A percentile compares a stretch with the other conserved stretches of the same genome.
Evolutionary conservation across 2,888 invertebrate species (phyloP).

Genomic region (Brenthis hecate): DNA sequence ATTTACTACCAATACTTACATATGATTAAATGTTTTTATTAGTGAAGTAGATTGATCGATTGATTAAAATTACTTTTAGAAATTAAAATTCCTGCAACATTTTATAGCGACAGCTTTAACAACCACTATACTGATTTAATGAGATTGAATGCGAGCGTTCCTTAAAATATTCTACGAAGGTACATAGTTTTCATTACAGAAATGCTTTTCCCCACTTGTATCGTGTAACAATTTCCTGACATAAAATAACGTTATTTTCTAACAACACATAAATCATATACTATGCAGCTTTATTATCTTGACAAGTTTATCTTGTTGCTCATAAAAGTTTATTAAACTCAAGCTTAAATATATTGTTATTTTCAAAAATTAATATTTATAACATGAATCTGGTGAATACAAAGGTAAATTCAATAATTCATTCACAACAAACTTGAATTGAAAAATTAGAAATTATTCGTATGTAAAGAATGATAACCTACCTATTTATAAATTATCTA

Average conservation of each 20-base stretch:
- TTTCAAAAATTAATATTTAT: constrained; percentile 9
- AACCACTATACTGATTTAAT: constrained; percentile 13
- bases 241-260: constrained; percentile 16
- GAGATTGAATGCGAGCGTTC: constrained; percentile 14
- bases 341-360: constrained; percentile 8
- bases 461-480: too few relatives aligned
- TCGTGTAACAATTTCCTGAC: constrained; percentile 16
- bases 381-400: background rate
- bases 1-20: constrained; percentile 23
- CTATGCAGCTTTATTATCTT: constrained; percentile 4
- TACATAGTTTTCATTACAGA: constrained; percentile 21
- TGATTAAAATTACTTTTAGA: constrained; percentile 22
- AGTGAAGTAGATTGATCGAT: constrained; percentile 15
- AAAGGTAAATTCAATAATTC: background rate
- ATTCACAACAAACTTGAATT: too few relatives aligned
- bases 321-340: constrained; percentile 8
- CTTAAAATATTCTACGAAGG: constrained; percentile 18
- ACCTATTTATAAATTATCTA: too few relatives aligned
- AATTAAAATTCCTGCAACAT: constrained; percentile 18
- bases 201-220: constrained; percentile 15
- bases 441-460: too few relatives aligned
- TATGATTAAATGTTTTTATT: constrained; percentile 21
- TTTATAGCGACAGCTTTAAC: constrained; percentile 7
- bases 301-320: constrained; percentile 2
- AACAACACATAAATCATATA: constrained; percentile 11